Evolutionary conservation across 1,140 invertebrate species (phyloP), one percentile per base, ranked within the genome.

Genomic region (Hyposmocoma kahamanoa): DNA sequence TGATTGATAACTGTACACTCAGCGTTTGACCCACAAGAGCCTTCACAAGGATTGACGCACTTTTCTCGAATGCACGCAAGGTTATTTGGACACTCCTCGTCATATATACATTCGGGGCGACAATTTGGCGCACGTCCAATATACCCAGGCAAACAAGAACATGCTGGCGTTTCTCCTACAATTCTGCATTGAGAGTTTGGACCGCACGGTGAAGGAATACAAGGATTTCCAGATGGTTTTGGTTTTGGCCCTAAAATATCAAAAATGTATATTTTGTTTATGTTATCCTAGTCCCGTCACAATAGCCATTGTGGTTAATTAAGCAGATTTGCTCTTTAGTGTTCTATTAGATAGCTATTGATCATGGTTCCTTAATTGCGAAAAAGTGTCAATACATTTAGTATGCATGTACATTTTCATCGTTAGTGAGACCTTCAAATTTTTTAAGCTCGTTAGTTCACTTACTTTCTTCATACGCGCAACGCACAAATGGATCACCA

Each of bases 171-270:
- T 50, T 90, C 89, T 36, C 90, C 89, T 59, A 90, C 87, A 28
- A 90, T 84, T 60, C 90, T 88, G 79, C 95, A 96, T 67, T 92
- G 87, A 10, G 94, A 92, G 80, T 95, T 94, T 10, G 91, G 89
- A 39, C 95, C 95, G 73, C 95, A 96, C 20, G 94, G 94, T 22
- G 92, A 91, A 21, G 93, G 92, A 38, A 90, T 79, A 69, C 94
- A 95, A 32, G 93, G 90, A 79, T 91, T 89, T 61, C 78, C 76
- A 42, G 72, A 74, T 24, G 84, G 81, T 65, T 56, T 78, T 41
- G 60, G 52, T 67, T 74, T 59, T 30, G 76, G 72, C 47, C 59
- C 81, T 84, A 79, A 64, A 84, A 84, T 58, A n/a, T 32, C 34
- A 49, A 50, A 47, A 43, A 46, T 50, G n/a, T n/a, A n/a, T n/a